phyloP scores from a whole-genome alignment of 2,113 vertebrate genomes.

The Piliocolobus tephrosceles region DNA sequence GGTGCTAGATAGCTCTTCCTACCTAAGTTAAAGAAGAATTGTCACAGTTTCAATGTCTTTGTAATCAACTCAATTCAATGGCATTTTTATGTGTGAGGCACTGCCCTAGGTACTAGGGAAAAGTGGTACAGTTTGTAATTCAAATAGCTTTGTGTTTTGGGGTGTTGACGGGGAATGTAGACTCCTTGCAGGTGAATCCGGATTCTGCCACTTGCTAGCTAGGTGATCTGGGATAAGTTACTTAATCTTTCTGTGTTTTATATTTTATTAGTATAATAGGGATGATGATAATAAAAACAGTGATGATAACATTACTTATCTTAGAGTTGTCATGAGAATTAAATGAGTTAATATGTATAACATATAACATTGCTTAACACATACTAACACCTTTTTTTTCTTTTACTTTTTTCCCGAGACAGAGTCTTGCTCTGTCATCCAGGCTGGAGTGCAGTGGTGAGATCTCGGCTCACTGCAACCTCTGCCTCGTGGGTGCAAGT shows the following conservation, averaged over 20 bases:
- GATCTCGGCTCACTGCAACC: too few species aligned
- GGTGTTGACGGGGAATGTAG: rapidly evolving
- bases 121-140: background rate
- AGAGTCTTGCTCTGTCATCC: too few species aligned
- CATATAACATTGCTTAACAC: background rate
- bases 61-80: background rate
- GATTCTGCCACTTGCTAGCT: background rate
- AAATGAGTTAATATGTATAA: background rate
- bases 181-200: background rate
- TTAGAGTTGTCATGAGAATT: background rate
- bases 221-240: background rate
- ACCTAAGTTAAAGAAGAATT: background rate
- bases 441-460: too few species aligned
- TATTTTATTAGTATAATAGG: background rate
- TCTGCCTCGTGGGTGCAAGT: too few species aligned
- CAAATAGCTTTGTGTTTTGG: background rate
- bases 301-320: background rate
- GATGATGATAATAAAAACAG: background rate
- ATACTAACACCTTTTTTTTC: too few species aligned
- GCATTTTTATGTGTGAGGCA: background rate
- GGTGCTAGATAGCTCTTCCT: background rate
- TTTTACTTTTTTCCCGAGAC: too few species aligned
- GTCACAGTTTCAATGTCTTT: background rate
- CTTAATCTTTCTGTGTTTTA: background rate
- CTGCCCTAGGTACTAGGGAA: background rate